A percentile compares a stretch with the other conserved stretches of the same genome.
phyloP scores from a whole-genome alignment of 1,140 invertebrate species.

The Trachymyrmex cornetzi region DNA sequence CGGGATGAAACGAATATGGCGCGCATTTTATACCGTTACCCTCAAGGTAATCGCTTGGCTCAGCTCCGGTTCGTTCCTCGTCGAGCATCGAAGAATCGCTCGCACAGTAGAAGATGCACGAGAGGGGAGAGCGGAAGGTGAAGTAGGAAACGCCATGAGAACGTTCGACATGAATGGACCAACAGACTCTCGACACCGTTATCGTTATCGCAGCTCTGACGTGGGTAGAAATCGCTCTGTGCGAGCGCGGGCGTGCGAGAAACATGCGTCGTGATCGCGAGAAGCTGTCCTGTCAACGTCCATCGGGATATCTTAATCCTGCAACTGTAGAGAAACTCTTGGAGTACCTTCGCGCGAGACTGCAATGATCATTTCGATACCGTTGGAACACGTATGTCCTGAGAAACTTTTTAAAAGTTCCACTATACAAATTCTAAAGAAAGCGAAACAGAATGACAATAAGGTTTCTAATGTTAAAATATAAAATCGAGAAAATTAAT shows the following conservation, averaged over 20 bases:
- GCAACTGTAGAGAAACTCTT: background rate
- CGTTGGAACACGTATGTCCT: background rate
- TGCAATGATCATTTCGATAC: slow-evolving; percentile 30
- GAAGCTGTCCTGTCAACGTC: slow-evolving; percentile 16
- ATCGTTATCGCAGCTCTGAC: slow-evolving; percentile 75
- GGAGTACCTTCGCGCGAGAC: background rate
- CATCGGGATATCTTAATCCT: slow-evolving; percentile 37
- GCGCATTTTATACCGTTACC: slow-evolving; percentile 79
- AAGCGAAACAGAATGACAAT: slow-evolving; percentile 7
- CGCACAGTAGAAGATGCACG: background rate
- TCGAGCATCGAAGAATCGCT: slow-evolving; percentile 28
- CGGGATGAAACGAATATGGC: slow-evolving; percentile 74
- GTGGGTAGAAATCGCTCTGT: slow-evolving; percentile 39
- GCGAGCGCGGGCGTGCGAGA: slow-evolving; percentile 23
- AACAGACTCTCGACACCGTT: slow-evolving; percentile 76
- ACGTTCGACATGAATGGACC: slow-evolving; percentile 78
- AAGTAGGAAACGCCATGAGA: slow-evolving; percentile 69
- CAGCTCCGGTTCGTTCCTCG: slow-evolving; percentile 63
- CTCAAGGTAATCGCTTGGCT: slow-evolving; percentile 70
- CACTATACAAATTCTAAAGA: background rate
- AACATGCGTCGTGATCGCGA: slow-evolving; percentile 23
- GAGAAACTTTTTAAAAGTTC: background rate
- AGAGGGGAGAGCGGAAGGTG: slow-evolving; percentile 44
- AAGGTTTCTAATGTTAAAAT: background rate
- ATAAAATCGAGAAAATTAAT: background rate